Base-by-base conservation (phyloP, 23 tunicate species). In the Botrylloides violaceus region DNA sequence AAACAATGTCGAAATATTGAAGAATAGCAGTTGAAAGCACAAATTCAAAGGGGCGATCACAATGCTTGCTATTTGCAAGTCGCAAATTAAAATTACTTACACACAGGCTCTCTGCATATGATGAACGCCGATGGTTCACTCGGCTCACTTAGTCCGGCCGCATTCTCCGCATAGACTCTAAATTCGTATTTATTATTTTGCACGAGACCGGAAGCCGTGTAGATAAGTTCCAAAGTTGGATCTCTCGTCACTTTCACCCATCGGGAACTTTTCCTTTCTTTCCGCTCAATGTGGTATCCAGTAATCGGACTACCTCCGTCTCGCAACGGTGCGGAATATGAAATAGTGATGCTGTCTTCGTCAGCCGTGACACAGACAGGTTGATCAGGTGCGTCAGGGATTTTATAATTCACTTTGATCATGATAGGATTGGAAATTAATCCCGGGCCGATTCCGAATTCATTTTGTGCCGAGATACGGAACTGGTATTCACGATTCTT, bases 401-500 rank as follows among this genome's bases (percentile, higher is more conserved):
- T 81, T 12, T 60, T 78, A 70, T 84, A 83, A 9, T 80, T 36
- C n/a, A 80, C 78, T 58, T 66, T 85, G 48, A 93, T 90, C n/a
- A 75, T 80, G 6, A 93, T 78, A 21, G 98, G 81, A 18, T 81
- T 81, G 4, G 98, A 93, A 34, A 80, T 57, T 34, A 93, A 34
- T 30, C 84, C 79, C 2, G 78, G 53, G 28, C 89, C 81, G 3
- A 85, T 80, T 15, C 98, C 98, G 37, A 64, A 81, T 61, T 93
- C 78, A 77, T 93, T 93, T 65, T 77, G 84, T 4, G 88, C 95
- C 1, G 72, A 73, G 32, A 93, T 73, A 9, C 98, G 76, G 86
- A 93, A 93, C 55, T 82, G 84, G 49, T 93, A 93, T 73, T 93
- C 98, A 49, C 76, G 98, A 34, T 86, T 86, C 72, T 93, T 93